phyloP scores from a whole-genome alignment of 2,888 invertebrate genomes.

The Cerceris ruficornis region DNA sequence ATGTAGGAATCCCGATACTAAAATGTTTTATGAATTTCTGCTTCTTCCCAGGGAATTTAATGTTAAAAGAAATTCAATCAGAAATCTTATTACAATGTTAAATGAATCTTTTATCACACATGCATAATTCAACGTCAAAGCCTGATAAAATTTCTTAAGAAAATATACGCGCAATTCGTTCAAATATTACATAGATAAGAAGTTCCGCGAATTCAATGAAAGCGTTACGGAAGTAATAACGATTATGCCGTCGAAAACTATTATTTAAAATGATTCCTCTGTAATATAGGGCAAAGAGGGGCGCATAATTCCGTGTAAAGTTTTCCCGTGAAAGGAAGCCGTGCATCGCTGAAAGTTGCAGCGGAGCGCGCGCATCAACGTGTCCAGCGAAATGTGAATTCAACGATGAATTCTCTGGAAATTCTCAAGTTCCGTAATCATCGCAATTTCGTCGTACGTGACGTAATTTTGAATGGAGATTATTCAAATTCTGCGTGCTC shows the following conservation, averaged over 20 bases:
- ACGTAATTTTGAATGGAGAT: constrained; percentile 75
- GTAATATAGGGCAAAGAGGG: constrained; percentile 6
- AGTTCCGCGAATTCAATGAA: neutral
- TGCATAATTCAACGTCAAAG: too few relatives aligned
- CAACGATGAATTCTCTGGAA: constrained; percentile 65
- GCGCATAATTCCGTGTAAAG: constrained; percentile 24
- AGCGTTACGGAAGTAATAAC: neutral
- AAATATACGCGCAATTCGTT: too few relatives aligned
- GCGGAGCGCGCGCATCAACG: constrained; percentile 1
- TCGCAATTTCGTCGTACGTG: constrained; percentile 76
- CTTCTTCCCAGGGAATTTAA: too few relatives aligned
- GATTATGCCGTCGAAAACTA: neutral
- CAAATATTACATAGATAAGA: too few relatives aligned
- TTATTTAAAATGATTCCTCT: neutral
- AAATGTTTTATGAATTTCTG: too few relatives aligned
- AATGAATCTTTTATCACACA: too few relatives aligned
- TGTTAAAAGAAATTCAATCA: too few relatives aligned
- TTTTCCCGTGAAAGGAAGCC: constrained; percentile 13
- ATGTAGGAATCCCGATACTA: too few relatives aligned
- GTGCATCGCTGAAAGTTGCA: neutral
- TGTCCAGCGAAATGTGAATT: constrained; percentile 66
- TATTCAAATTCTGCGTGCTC: constrained; percentile 72
- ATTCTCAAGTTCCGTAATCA: constrained; percentile 76
- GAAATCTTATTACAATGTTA: too few relatives aligned
- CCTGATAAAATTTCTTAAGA: too few relatives aligned